These are phyloP conservation scores for Sorex araneus DNA, from an alignment of 2,113 vertebrate genomes.

Conservation along the genomic window DNA sequence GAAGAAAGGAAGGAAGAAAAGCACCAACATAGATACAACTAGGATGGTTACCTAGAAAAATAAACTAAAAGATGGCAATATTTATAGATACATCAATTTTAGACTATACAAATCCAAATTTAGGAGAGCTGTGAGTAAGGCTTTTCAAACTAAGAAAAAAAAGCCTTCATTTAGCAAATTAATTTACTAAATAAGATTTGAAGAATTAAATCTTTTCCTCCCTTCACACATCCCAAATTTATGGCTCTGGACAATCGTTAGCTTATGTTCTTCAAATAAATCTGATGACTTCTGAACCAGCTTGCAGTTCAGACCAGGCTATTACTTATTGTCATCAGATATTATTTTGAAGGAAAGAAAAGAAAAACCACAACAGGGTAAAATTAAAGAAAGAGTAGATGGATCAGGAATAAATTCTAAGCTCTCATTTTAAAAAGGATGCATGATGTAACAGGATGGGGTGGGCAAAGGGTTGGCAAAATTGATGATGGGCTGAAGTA, in stretches of 20 bases:
- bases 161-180: neutral
- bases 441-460: neutral
- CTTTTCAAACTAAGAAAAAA: slow-evolving; percentile 44
- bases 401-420: neutral
- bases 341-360: slow-evolving; percentile 29
- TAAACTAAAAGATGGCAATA: neutral
- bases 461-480: neutral
- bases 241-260: neutral
- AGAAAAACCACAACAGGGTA: neutral
- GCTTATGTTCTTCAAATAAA: slow-evolving; percentile 9
- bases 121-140: neutral
- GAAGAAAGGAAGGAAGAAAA: neutral
- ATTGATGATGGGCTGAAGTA: neutral
- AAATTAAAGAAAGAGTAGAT: neutral
- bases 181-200: slow-evolving; percentile 18
- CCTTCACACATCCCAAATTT: slow-evolving; percentile 1
- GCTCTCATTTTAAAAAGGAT: neutral
- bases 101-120: slow-evolving; percentile 7
- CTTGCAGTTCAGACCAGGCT: neutral
- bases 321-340: neutral
- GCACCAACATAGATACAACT: neutral
- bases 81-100: slow-evolving; percentile 4
- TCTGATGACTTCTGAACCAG: neutral
- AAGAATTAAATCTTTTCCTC: neutral
- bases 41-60: neutral